Evolutionary conservation across 2,797 vertebrate genomes (phyloP).

Genomic region (Bucorvus abyssinicus): DNA sequence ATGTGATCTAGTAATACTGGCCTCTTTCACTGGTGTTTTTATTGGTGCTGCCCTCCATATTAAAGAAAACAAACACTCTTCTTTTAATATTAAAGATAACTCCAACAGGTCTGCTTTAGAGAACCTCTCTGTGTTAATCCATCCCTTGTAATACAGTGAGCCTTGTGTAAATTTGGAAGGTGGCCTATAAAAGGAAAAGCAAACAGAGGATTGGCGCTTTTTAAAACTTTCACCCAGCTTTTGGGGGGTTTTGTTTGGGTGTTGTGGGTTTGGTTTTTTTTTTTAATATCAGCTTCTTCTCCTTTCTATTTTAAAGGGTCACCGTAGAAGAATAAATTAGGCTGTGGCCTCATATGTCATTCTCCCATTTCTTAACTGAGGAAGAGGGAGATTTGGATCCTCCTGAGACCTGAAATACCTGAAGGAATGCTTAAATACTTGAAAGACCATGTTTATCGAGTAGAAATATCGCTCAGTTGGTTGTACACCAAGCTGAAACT

Average conservation of each 20-base stretch:
- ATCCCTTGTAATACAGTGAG: conserved; percentile 43
- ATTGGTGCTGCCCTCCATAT: conserved; percentile 48
- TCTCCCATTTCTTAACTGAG: not conserved
- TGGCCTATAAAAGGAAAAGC: conserved; percentile 44
- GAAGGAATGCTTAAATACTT: not conserved
- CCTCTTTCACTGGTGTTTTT: conserved; percentile 50
- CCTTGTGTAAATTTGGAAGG: conserved; percentile 35
- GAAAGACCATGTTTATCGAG: not conserved
- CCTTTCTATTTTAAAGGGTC: not conserved
- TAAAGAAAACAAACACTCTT: conserved; percentile 56
- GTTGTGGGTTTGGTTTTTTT: not conserved
- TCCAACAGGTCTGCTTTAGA: conserved; percentile 49
- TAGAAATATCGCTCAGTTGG: not conserved
- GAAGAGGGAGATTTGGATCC: not conserved
- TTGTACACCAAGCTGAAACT: not conserved
- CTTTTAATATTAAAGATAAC: conserved; percentile 68
- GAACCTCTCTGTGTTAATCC: conserved; percentile 55
- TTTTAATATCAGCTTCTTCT: not conserved
- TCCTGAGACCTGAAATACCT: not conserved
- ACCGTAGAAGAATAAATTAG: not conserved
- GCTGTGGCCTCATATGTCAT: not conserved
- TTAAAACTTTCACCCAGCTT: not conserved
- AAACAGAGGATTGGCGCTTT: not conserved
- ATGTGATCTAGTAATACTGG: conserved; percentile 54
- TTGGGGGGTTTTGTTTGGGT: not conserved